A percentile compares a stretch with the other conserved stretches of the same genome.
Evolutionary conservation across 1,140 invertebrate species (phyloP).

Genomic region (Heliconius melpomene): DNA sequence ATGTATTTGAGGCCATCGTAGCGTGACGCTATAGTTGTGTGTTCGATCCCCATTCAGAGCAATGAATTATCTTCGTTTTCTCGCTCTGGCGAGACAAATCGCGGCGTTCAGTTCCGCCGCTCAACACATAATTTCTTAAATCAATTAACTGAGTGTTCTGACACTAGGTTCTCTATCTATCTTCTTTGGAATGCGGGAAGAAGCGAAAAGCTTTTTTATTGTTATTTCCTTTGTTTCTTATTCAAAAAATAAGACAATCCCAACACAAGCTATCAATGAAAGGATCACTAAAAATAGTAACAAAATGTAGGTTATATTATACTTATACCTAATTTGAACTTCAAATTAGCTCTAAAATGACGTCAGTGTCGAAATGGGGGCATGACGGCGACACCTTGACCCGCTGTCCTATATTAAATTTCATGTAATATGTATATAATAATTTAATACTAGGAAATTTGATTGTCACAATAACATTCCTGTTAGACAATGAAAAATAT

Average conservation of each 20-base stretch:
- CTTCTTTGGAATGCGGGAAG: too few species aligned
- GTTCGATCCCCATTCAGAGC: too few species aligned
- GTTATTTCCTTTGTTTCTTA: neutral
- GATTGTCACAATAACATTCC: constrained; percentile 9
- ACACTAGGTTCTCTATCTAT: too few species aligned
- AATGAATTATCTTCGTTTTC: too few species aligned
- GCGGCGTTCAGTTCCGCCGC: too few species aligned
- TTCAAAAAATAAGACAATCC: neutral
- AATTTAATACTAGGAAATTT: constrained; percentile 39
- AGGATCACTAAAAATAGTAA: neutral
- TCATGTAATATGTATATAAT: constrained; percentile 20
- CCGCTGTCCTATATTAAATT: constrained; percentile 40
- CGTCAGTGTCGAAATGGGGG: constrained; percentile 23
- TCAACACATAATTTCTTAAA: too few species aligned
- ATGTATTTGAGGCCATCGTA: too few species aligned
- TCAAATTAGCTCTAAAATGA: constrained; percentile 8
- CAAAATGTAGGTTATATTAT: neutral
- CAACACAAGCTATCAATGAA: neutral
- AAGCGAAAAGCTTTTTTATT: neutral
- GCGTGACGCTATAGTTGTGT: too few species aligned
- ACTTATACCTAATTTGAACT: neutral
- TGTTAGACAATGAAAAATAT: neutral
- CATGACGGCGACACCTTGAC: constrained; percentile 45
- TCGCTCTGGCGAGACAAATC: too few species aligned
- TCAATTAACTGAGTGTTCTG: too few species aligned